These are phyloP conservation scores for Otocyon megalotis DNA, from an alignment of 2,113 vertebrate species.

Conservation along the genomic window DNA sequence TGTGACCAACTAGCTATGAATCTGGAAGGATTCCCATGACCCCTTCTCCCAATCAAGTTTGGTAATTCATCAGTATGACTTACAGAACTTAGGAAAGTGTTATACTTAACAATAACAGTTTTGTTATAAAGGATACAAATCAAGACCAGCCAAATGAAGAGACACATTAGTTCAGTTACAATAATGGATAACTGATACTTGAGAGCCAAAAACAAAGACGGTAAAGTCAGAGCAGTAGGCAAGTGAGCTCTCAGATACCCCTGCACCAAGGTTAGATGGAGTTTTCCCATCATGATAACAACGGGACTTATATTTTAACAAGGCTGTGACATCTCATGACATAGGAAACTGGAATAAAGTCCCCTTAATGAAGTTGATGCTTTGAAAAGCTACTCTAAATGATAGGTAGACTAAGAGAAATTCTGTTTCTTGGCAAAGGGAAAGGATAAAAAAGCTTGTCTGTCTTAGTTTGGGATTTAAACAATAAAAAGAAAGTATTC, in stretches of 20 bases:
- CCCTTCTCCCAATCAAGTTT: background rate
- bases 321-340: background rate
- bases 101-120: background rate
- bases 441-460: background rate
- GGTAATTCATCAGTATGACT: background rate
- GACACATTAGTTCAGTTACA: background rate
- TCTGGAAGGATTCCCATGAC: background rate
- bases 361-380: background rate
- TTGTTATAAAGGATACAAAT: background rate
- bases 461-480: background rate
- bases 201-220: background rate
- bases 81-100: background rate
- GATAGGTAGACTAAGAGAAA: background rate
- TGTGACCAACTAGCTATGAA: background rate
- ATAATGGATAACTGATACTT: background rate
- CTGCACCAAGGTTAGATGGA: background rate
- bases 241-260: background rate
- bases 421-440: background rate
- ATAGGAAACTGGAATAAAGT: background rate
- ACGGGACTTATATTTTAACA: background rate
- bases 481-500: conserved; percentile 8
- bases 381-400: background rate
- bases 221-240: background rate
- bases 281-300: background rate
- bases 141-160: background rate